Evolutionary conservation across 2,888 invertebrate genomes (phyloP).

Genomic region (Ditula angustiorana): DNA sequence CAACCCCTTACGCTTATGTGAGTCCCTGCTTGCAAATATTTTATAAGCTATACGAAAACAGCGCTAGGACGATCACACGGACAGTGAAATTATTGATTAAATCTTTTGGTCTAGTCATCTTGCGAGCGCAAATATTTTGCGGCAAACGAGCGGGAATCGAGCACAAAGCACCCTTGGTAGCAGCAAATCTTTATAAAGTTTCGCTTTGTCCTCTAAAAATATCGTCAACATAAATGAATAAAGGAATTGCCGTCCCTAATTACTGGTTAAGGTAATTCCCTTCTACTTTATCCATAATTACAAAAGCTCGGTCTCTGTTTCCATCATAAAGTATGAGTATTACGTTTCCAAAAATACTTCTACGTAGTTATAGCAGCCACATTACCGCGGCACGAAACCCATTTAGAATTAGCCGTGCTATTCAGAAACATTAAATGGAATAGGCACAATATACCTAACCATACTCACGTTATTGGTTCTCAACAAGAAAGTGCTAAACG

Average conservation of each 20-base stretch:
- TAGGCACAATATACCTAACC: constrained; percentile 20
- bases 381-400: background rate
- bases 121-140: background rate
- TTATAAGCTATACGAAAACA: constrained; percentile 4
- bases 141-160: background rate
- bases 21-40: constrained; percentile 10
- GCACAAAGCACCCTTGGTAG: background rate
- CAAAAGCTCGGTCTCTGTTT: background rate
- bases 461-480: background rate
- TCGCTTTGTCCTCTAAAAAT: background rate
- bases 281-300: background rate
- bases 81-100: constrained; percentile 7
- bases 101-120: background rate
- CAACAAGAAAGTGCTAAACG: constrained; percentile 10
- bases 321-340: background rate
- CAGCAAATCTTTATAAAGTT: background rate
- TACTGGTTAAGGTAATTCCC: background rate
- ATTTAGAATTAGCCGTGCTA: constrained; percentile 1
- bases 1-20: background rate
- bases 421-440: background rate
- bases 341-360: background rate
- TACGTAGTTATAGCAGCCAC: background rate
- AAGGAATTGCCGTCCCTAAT: too few relatives aligned
- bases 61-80: background rate
- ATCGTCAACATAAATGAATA: too few relatives aligned